Evolutionary conservation across 1,140 invertebrate species (phyloP).

Genomic region (Aphis gossypii): DNA sequence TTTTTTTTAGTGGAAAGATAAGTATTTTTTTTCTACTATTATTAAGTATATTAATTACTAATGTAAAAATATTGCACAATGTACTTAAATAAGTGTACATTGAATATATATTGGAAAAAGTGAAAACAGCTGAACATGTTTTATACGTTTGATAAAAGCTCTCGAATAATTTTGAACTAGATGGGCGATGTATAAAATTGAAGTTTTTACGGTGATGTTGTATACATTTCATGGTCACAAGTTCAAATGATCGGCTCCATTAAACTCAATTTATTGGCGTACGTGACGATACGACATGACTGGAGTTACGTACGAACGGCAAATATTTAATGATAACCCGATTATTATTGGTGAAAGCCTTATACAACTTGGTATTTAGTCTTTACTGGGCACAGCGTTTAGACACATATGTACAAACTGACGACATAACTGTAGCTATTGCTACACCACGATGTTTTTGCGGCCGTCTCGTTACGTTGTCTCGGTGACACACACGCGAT

Average conservation of each 20-base stretch:
- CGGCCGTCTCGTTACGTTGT: neutral
- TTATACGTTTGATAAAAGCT: too few relatives aligned
- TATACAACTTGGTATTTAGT: neutral
- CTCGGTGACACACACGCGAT: neutral
- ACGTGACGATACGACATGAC: neutral
- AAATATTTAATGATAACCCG: constrained; percentile 42
- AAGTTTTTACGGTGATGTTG: neutral
- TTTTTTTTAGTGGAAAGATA: neutral
- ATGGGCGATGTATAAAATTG: neutral
- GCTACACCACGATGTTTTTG: neutral
- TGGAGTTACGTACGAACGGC: neutral
- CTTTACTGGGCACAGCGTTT: neutral
- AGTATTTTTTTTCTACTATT: neutral
- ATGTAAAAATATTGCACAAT: neutral
- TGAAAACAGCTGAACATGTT: neutral
- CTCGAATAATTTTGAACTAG: neutral
- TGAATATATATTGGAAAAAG: neutral
- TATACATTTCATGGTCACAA: neutral
- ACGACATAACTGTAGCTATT: constrained; percentile 31
- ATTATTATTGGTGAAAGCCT: constrained; percentile 41
- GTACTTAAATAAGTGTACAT: neutral
- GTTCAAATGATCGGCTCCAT: neutral
- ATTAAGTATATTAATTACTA: neutral
- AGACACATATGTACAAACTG: neutral
- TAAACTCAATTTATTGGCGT: neutral